These are phyloP conservation scores for Anguilla obscura DNA, from an alignment of 2,797 vertebrate genomes.

Conservation along the genomic window DNA sequence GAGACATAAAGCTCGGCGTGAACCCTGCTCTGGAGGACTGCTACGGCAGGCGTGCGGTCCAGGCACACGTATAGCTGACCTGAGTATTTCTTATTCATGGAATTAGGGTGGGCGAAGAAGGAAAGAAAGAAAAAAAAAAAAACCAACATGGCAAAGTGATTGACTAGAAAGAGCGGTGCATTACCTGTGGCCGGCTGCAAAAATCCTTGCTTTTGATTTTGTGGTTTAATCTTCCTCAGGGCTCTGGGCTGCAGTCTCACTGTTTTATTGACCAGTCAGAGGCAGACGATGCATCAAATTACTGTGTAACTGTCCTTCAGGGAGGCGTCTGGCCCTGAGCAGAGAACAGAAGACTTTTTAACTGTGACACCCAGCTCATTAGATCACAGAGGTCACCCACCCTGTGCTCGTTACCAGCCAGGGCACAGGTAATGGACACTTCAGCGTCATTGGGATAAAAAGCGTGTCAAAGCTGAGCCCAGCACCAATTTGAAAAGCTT, in stretches of 20 bases:
- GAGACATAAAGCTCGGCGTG: constrained; percentile 32
- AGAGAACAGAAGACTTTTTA: constrained; percentile 63
- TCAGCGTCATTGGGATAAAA: constrained; percentile 48
- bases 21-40: constrained; percentile 21
- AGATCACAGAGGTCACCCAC: constrained; percentile 70
- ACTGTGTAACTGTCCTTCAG: constrained; percentile 60
- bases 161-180: constrained; percentile 35
- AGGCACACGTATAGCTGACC: constrained; percentile 25
- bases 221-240: constrained; percentile 51
- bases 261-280: constrained; percentile 56
- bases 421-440: constrained; percentile 65
- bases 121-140: neutral
- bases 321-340: constrained; percentile 58
- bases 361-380: constrained; percentile 68
- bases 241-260: constrained; percentile 49
- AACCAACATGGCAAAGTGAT: constrained; percentile 25
- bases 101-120: neutral
- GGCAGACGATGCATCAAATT: constrained; percentile 64
- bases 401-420: constrained; percentile 57
- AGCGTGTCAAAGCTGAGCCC: constrained; percentile 52
- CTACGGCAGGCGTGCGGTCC: constrained; percentile 18
- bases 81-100: neutral
- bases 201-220: constrained; percentile 46
- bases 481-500: constrained; percentile 61
- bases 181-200: constrained; percentile 33